phyloP scores from a whole-genome alignment of 2,888 invertebrate genomes.

The Tenthredo notha region DNA sequence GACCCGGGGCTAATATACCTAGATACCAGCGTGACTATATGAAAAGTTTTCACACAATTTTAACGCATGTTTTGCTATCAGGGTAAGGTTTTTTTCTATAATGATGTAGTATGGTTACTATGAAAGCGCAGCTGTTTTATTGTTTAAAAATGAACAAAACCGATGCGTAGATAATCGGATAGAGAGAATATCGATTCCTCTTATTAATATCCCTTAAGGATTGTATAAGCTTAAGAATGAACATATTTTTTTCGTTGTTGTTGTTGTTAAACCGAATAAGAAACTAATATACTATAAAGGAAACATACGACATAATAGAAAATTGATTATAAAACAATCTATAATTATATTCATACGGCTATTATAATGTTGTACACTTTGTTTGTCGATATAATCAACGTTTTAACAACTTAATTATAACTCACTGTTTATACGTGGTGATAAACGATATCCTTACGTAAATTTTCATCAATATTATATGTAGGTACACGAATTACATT shows the following conservation, averaged over 20 bases:
- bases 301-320: neutral
- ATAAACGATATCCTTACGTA: neutral
- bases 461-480: neutral
- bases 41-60: conserved; percentile 61
- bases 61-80: conserved; percentile 46
- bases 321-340: neutral
- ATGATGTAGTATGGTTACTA: neutral
- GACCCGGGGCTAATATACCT: conserved; percentile 68
- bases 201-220: too few relatives aligned
- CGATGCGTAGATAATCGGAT: neutral
- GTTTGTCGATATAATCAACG: neutral
- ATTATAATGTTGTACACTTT: neutral
- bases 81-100: neutral
- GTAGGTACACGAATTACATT: neutral
- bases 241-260: too few relatives aligned
- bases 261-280: neutral
- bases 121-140: conserved; percentile 26
- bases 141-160: conserved; percentile 10
- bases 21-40: conserved; percentile 69
- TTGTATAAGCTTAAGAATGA: too few relatives aligned
- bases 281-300: neutral
- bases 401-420: neutral
- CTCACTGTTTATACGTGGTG: neutral
- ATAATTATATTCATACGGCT: neutral
- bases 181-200: too few relatives aligned